These are phyloP conservation scores for Lucifuga dentata DNA, from an alignment of 2,113 vertebrate species.

Conservation along the genomic window DNA sequence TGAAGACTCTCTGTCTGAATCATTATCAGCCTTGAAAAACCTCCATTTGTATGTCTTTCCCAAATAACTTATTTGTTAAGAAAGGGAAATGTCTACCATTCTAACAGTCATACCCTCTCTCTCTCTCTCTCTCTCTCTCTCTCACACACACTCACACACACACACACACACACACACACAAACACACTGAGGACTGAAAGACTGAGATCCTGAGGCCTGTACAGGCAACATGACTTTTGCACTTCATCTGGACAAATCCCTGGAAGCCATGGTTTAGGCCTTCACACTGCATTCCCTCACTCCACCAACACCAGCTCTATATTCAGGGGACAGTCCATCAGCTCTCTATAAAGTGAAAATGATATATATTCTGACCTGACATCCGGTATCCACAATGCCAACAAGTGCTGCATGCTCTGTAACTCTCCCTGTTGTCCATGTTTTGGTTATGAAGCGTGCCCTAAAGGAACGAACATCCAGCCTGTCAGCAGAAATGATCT, in stretches of 20 bases:
- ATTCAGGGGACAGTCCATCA: constrained; percentile 34
- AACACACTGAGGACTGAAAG: constrained; percentile 29
- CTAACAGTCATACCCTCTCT: no score
- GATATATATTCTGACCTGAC: constrained; percentile 29
- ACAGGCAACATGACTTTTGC: constrained; percentile 16
- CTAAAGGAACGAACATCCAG: constrained; percentile 11
- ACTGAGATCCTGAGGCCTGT: constrained; percentile 41
- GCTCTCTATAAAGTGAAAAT: constrained; percentile 16
- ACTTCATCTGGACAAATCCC: constrained; percentile 60
- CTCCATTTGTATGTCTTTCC: no score
- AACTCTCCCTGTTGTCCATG: constrained; percentile 22
- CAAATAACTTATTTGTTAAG: no score
- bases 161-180: constrained; percentile 19
- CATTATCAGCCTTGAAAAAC: no score
- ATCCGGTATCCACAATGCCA: constrained; percentile 28
- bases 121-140: no score
- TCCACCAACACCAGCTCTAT: constrained; percentile 6
- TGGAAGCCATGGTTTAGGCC: constrained; percentile 36
- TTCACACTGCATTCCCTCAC: constrained; percentile 32
- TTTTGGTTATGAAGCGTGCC: constrained; percentile 11
- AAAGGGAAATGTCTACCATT: no score
- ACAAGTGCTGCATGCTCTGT: constrained; percentile 10
- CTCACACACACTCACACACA: constrained; percentile 32
- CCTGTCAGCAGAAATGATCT: constrained; percentile 28
- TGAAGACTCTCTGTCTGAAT: no score